Evolutionary conservation across 37 sponge, comb jelly and placozoan species (phyloP).

Genomic region (Mnemiopsis leidyi): DNA sequence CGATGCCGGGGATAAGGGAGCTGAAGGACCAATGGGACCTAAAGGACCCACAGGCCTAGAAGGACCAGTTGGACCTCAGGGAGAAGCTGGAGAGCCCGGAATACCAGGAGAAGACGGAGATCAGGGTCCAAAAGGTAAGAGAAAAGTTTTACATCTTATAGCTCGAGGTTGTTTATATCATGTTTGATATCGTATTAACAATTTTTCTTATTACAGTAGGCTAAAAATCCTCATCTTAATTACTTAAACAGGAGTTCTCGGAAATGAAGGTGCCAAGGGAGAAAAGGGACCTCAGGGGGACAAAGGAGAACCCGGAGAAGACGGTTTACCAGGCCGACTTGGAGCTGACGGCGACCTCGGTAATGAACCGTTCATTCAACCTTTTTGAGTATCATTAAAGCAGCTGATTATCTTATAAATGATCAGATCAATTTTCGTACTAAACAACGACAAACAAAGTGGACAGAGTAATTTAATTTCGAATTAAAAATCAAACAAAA

Average conservation of each 20-base stretch:
- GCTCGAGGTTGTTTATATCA: too few species aligned
- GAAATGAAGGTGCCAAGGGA: conserved; percentile 12
- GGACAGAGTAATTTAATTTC: too few species aligned
- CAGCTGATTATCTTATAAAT: too few species aligned
- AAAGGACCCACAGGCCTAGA: not conserved
- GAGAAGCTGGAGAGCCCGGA: conserved; percentile 1
- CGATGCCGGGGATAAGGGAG: not conserved
- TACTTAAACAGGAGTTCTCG: not conserved
- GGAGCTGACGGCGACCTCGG: not conserved
- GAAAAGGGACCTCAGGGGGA: conserved; percentile 5
- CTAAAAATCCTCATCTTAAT: not conserved
- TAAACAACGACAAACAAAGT: too few species aligned
- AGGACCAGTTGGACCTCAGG: not conserved
- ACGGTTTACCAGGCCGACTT: not conserved
- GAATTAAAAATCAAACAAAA: too few species aligned
- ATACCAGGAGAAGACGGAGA: not conserved
- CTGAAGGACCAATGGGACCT: not conserved
- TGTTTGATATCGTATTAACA: too few species aligned
- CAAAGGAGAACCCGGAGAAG: not conserved
- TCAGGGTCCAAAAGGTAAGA: conserved; percentile 3
- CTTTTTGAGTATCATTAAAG: too few species aligned
- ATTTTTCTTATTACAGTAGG: too few species aligned
- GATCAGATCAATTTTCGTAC: too few species aligned
- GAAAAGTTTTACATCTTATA: too few species aligned
- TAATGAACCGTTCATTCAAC: too few species aligned